Conservation (phyloP, 2,888 invertebrate genomes). For the Amiota communis region DNA sequence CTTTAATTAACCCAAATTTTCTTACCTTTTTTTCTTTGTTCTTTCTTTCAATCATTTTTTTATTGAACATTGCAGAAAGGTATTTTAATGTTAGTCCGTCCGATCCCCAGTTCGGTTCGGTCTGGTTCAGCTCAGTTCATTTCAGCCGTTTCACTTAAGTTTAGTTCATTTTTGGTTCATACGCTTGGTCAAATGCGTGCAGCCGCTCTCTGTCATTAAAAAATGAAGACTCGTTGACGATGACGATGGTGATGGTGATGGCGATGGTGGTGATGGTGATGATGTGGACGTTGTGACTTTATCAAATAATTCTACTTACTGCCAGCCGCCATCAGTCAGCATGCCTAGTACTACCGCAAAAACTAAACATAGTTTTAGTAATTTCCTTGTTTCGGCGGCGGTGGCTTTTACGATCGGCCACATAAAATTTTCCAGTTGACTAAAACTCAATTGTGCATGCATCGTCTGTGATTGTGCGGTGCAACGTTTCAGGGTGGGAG, state of each 20-base stretch:
- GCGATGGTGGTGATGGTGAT: too few species aligned
- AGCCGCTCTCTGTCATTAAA: too few species aligned
- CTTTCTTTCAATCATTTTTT: neutral
- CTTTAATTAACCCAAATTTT: neutral
- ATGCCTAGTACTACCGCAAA: neutral
- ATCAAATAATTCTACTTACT: too few species aligned
- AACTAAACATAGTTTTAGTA: constrained; percentile 18
- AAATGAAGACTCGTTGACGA: neutral
- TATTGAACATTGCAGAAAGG: neutral
- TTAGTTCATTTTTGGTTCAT: neutral
- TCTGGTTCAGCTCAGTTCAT: too few species aligned
- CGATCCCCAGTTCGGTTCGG: too few species aligned
- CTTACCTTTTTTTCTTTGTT: neutral
- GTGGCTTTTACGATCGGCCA: constrained; percentile 22
- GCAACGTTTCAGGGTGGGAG: constrained; percentile 21
- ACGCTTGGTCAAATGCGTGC: constrained; percentile 2
- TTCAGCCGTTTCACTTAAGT: too few species aligned
- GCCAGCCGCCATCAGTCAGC: too few species aligned
- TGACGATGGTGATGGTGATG: neutral
- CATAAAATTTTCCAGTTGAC: constrained; percentile 53
- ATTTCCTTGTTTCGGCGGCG: constrained; percentile 25
- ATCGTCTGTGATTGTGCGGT: constrained; percentile 3
- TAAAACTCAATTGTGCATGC: constrained; percentile 57
- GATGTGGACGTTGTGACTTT: too few species aligned
- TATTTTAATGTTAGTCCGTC: constrained; percentile 4